Conservation (phyloP, 2,113 vertebrate genomes). For the Riparia riparia region DNA sequence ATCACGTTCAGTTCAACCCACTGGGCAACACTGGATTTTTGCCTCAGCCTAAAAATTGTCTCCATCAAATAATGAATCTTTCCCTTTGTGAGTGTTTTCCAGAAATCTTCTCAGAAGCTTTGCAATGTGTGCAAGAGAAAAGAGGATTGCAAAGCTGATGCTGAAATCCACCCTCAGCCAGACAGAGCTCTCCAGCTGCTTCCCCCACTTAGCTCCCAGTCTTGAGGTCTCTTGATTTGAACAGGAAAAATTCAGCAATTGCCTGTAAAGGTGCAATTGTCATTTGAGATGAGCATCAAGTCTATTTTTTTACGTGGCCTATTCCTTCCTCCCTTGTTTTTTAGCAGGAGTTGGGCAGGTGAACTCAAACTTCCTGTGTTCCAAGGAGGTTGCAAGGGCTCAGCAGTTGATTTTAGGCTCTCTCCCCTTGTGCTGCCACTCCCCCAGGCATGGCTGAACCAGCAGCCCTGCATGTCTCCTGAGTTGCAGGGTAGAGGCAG, state of each 20-base stretch:
- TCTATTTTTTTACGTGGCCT: accelerated
- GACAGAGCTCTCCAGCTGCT: not conserved
- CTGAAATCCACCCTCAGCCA: not conserved
- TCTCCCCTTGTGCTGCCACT: not conserved
- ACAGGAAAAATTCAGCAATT: not conserved
- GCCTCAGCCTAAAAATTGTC: not conserved
- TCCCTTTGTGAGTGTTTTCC: not conserved
- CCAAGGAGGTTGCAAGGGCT: not conserved
- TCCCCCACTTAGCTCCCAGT: not conserved
- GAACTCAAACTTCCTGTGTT: not conserved
- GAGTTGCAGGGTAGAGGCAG: not conserved
- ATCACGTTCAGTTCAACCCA: not conserved
- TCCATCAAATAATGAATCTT: not conserved
- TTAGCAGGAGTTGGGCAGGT: not conserved
- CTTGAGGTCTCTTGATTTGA: not conserved
- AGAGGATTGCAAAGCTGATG: not conserved
- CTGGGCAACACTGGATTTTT: not conserved
- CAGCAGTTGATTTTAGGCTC: not conserved
- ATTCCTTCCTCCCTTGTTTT: not conserved
- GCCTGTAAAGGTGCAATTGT: not conserved
- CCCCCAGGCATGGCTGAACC: not conserved
- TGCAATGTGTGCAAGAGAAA: not conserved
- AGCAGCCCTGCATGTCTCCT: not conserved
- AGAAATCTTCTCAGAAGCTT: not conserved
- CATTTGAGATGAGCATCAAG: not conserved